These are phyloP conservation scores for Stictocephala bisonia DNA, from an alignment of 2,888 invertebrate genomes.

Conservation along the genomic window DNA sequence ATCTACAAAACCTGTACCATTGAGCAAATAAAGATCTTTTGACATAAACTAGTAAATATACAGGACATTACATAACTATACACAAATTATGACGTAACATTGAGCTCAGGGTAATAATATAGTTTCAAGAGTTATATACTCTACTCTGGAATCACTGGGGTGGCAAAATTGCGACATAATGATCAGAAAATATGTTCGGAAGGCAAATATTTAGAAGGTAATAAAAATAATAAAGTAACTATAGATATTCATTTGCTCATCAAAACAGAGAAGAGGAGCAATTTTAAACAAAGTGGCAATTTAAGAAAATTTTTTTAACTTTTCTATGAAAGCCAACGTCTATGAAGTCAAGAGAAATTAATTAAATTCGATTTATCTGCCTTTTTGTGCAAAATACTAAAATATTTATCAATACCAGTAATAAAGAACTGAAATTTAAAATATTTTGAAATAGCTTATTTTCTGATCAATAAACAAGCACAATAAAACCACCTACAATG, in stretches of 20 bases:
- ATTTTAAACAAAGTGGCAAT: no score
- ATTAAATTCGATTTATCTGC: not conserved
- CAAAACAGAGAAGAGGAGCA: no score
- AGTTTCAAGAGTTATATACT: slow-evolving; percentile 46
- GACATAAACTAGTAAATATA: slow-evolving; percentile 29
- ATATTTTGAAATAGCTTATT: no score
- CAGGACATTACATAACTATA: slow-evolving; percentile 23
- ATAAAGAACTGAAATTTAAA: not conserved
- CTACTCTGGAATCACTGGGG: slow-evolving; percentile 46
- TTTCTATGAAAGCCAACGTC: not conserved
- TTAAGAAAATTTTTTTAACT: no score
- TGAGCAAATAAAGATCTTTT: slow-evolving; percentile 35
- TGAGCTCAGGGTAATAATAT: slow-evolving; percentile 27
- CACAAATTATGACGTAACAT: slow-evolving; percentile 28
- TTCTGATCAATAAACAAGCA: not conserved
- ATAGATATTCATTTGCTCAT: no score
- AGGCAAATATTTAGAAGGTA: not conserved
- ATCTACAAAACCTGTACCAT: slow-evolving; percentile 26
- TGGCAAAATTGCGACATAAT: no score
- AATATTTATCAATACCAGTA: not conserved
- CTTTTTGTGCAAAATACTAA: not conserved
- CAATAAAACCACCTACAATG: slow-evolving; percentile 17
- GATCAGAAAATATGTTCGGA: no score
- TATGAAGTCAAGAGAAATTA: not conserved
- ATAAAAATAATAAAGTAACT: no score